A percentile compares a stretch with the other conserved stretches of the same genome.
These are phyloP conservation scores for Pogonomyrmex barbatus DNA, from an alignment of 1,140 invertebrate species.

Conservation along the genomic window DNA sequence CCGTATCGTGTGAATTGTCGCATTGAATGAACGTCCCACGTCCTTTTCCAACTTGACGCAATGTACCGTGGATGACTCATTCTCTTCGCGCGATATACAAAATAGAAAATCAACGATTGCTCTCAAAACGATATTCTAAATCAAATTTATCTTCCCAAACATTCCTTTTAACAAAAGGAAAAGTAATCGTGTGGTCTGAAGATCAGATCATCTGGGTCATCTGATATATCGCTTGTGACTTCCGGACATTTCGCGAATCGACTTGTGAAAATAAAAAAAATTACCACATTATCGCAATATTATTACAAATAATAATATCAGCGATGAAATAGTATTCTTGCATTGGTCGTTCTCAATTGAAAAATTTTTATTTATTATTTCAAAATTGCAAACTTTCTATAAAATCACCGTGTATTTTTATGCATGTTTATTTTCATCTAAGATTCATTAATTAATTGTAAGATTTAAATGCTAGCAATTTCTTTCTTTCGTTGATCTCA, in stretches of 20 bases:
- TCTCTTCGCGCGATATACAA: background rate
- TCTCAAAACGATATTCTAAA: background rate
- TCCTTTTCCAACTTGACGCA: background rate
- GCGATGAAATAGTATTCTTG: slow-evolving; percentile 59
- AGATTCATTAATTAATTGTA: background rate
- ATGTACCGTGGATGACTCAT: background rate
- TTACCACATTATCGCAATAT: slow-evolving; percentile 55
- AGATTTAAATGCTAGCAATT: background rate
- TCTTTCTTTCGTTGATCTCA: background rate
- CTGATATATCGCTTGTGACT: background rate
- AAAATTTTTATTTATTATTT: slow-evolving; percentile 12
- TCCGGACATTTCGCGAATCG: background rate
- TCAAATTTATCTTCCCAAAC: background rate
- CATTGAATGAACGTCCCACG: background rate
- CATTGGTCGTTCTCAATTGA: slow-evolving; percentile 50
- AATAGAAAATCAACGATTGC: no score
- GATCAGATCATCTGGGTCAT: background rate
- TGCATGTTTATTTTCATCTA: slow-evolving; percentile 6
- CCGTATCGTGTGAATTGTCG: background rate
- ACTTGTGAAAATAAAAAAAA: slow-evolving; percentile 10
- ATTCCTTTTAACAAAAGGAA: background rate
- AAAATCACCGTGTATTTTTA: background rate
- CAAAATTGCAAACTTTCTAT: background rate
- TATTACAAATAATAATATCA: slow-evolving; percentile 5
- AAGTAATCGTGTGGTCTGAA: background rate